Percentiles rank a stretch among this genome's conserved stretches.
phyloP scores from a whole-genome alignment of 1,140 invertebrate genomes.

The Paramacrobiotus metropolitanus region DNA sequence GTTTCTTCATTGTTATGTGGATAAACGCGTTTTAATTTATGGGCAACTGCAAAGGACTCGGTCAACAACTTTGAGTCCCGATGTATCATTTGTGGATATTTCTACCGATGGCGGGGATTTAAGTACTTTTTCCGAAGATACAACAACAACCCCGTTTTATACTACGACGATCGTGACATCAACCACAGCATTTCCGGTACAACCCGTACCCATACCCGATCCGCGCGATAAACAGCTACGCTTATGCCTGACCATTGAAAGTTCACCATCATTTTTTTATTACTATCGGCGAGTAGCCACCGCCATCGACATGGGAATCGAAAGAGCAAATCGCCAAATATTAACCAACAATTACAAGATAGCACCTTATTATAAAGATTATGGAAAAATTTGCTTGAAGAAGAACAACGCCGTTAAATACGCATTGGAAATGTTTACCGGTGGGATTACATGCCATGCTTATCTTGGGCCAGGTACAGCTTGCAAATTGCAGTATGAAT shows the following conservation, averaged over 20 bases:
- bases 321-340: not conserved
- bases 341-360: not conserved
- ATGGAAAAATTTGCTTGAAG: not conserved
- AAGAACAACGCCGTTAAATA: not conserved
- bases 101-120: no score
- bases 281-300: not conserved
- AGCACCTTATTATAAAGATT: not conserved
- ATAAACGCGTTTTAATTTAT: no score
- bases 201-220: not conserved
- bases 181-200: not conserved
- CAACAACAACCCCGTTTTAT: no score
- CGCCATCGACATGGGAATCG: not conserved
- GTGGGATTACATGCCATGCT: not conserved
- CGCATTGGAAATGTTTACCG: not conserved
- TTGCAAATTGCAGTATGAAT: no score
- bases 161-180: no score
- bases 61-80: no score
- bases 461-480: constrained; percentile 1
- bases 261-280: not conserved
- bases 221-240: not conserved
- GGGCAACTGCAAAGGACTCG: no score
- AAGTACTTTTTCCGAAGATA: no score
- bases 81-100: no score
- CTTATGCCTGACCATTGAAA: not conserved
- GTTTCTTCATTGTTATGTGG: no score